These are phyloP conservation scores for Xylophagus ater DNA, from an alignment of 2,888 invertebrate species.

Conservation along the genomic window DNA sequence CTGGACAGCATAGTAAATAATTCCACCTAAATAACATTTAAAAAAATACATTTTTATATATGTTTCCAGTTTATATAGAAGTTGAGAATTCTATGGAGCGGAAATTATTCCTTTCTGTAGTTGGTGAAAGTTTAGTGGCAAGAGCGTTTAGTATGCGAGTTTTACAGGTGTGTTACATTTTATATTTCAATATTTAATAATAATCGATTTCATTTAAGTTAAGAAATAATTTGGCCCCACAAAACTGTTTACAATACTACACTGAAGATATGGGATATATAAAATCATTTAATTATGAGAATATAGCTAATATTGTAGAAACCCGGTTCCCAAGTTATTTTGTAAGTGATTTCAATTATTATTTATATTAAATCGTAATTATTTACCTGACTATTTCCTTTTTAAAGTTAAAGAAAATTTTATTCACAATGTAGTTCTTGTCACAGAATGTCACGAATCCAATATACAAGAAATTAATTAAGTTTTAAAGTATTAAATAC, in stretches of 20 bases:
- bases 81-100: conserved; percentile 48
- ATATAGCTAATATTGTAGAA: conserved; percentile 44
- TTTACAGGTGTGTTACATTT: conserved; percentile 37
- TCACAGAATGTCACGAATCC: too few relatives aligned
- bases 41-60: background rate
- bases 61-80: conserved; percentile 56
- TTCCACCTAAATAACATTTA: conserved; percentile 3
- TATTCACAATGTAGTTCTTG: too few relatives aligned
- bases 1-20: conserved; percentile 58
- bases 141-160: conserved; percentile 56
- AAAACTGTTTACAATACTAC: conserved; percentile 56
- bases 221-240: conserved; percentile 40
- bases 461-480: too few relatives aligned
- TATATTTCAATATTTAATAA: background rate
- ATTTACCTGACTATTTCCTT: too few relatives aligned
- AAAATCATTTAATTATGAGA: conserved; percentile 61
- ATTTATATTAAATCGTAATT: too few relatives aligned
- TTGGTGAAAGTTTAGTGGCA: conserved; percentile 44
- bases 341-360: conserved; percentile 38
- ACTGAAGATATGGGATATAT: conserved; percentile 48
- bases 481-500: too few relatives aligned
- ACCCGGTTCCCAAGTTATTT: conserved; percentile 49
- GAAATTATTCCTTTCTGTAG: conserved; percentile 53
- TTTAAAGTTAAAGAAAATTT: too few relatives aligned
- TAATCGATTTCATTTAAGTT: conserved; percentile 28